Percentiles rank a stretch among this genome's conserved stretches.
Conservation (phyloP, 2,888 invertebrate species). For the Leptopterna dolabrata region DNA sequence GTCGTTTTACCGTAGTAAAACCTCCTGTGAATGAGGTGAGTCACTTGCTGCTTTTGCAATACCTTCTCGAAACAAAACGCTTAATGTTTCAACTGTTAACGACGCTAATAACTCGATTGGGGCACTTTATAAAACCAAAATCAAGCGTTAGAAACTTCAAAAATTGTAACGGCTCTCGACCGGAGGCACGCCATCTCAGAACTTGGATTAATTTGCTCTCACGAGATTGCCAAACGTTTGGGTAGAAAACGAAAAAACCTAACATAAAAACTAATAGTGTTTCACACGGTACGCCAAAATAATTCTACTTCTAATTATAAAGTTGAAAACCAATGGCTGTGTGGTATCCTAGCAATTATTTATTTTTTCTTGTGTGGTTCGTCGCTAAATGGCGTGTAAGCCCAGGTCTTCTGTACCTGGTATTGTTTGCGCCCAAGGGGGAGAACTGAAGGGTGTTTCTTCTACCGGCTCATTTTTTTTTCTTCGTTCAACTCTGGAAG, state of each 20-base stretch:
- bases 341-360: constrained; percentile 2
- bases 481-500: neutral
- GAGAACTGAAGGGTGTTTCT: constrained; percentile 1
- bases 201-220: constrained; percentile 29
- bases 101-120: no score
- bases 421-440: neutral
- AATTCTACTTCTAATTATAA: constrained; percentile 45
- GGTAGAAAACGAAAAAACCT: constrained; percentile 25
- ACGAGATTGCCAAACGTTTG: constrained; percentile 37
- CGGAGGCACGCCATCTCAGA: constrained; percentile 30
- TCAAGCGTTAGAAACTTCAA: neutral
- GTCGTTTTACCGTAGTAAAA: no score
- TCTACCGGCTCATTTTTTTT: constrained; percentile 10
- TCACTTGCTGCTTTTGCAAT: no score
- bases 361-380: constrained; percentile 15
- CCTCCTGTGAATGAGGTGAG: no score
- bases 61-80: no score
- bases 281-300: constrained; percentile 40
- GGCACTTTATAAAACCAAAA: no score
- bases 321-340: neutral
- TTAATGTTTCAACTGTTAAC: no score
- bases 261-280: constrained; percentile 41
- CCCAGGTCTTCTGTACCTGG: neutral
- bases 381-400: neutral
- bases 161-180: constrained; percentile 32